These are phyloP conservation scores for Physeter macrocephalus DNA, from an alignment of 2,113 vertebrate species.

Conservation along the genomic window DNA sequence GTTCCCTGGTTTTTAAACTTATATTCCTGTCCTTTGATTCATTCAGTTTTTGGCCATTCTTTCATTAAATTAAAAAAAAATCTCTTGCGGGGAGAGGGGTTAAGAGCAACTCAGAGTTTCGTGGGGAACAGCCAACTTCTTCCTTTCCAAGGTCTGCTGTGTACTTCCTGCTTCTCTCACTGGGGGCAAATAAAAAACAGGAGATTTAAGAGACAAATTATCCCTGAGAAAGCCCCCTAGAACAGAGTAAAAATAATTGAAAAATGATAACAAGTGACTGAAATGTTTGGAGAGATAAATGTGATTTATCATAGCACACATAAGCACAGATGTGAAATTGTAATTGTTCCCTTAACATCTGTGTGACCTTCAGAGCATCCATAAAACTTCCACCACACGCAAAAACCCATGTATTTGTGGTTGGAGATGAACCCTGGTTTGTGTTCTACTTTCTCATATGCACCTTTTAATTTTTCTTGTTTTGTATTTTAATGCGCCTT, in stretches of 20 bases:
- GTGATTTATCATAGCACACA: constrained; percentile 63
- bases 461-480: constrained; percentile 34
- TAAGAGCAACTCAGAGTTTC: constrained; percentile 20
- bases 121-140: constrained; percentile 24
- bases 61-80: not conserved
- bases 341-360: constrained; percentile 48
- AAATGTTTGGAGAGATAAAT: constrained; percentile 64
- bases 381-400: not conserved
- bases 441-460: not conserved
- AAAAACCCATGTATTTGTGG: not conserved
- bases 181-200: constrained; percentile 61
- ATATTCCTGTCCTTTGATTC: constrained; percentile 26
- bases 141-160: constrained; percentile 43
- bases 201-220: constrained; percentile 68
- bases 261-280: constrained; percentile 66
- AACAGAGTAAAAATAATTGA: constrained; percentile 66
- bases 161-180: constrained; percentile 55
- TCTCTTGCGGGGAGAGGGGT: not conserved
- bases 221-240: constrained; percentile 52
- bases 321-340: constrained; percentile 43
- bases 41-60: constrained; percentile 35
- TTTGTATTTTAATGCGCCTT: constrained; percentile 35
- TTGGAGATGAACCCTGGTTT: not conserved
- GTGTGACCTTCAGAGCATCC: constrained; percentile 23
- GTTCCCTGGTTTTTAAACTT: not conserved